Percentiles rank a stretch among this genome's conserved stretches.
These are phyloP conservation scores for Chorisops tibialis DNA, from an alignment of 2,888 invertebrate genomes.

Conservation along the genomic window DNA sequence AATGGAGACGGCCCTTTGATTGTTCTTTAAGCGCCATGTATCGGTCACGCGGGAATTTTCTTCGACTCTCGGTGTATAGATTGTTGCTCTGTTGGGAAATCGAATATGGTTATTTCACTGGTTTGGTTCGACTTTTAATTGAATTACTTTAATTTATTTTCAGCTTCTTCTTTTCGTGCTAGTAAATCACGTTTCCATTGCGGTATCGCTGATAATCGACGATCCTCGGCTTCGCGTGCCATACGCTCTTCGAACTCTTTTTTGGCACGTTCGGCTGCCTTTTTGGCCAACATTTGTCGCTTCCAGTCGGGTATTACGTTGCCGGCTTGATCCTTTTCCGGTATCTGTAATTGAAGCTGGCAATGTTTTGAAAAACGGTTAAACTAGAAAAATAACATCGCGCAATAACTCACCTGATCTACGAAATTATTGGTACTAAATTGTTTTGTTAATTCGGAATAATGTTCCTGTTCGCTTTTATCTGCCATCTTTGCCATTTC, in stretches of 20 bases:
- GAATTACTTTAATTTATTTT: conserved; percentile 72
- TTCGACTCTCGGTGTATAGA: conserved; percentile 69
- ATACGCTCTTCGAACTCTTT: conserved; percentile 86
- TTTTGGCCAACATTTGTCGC: conserved; percentile 89
- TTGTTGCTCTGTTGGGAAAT: conserved; percentile 54
- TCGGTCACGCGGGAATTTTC: conserved; percentile 55
- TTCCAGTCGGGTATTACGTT: conserved; percentile 93
- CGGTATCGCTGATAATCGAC: conserved; percentile 81
- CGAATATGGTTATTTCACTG: too few species aligned
- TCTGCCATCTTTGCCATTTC: conserved; percentile 83
- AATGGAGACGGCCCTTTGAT: conserved; percentile 60
- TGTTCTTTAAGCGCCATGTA: conserved; percentile 52
- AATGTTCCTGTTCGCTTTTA: conserved; percentile 76
- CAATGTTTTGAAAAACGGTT: conserved; percentile 16
- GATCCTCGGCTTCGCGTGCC: conserved; percentile 77
- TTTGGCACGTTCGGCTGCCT: conserved; percentile 89
- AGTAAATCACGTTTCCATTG: conserved; percentile 91
- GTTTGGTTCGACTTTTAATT: too few species aligned
- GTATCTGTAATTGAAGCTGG: conserved; percentile 60
- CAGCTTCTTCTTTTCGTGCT: conserved; percentile 75
- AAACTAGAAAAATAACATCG: conserved; percentile 9
- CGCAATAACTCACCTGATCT: conserved; percentile 69
- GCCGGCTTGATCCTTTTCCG: conserved; percentile 83
- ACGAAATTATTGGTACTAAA: conserved; percentile 84
- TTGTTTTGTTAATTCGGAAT: conserved; percentile 78